Conservation (phyloP, 2,113 vertebrate species). For the Trogon melanurus region DNA sequence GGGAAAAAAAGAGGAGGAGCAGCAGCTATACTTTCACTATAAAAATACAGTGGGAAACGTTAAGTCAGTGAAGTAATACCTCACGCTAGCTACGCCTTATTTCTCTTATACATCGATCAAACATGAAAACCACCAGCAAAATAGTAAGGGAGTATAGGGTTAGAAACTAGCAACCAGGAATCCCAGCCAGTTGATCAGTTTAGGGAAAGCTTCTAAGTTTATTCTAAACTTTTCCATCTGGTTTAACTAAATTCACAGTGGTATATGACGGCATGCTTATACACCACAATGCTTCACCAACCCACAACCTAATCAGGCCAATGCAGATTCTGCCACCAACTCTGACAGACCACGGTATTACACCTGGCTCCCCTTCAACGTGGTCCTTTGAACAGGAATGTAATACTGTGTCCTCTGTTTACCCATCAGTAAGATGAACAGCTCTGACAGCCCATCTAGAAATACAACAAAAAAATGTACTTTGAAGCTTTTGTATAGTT, state of each 20-base stretch:
- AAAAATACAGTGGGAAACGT: background rate
- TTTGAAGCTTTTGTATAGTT: background rate
- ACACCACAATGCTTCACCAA: background rate
- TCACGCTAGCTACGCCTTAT: background rate
- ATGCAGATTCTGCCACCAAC: background rate
- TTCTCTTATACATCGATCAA: background rate
- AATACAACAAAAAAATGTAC: background rate
- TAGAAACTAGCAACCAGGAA: background rate
- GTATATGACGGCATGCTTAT: background rate
- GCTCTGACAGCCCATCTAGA: background rate
- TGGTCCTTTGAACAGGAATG: background rate
- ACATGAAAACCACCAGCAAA: background rate
- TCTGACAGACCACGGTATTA: background rate
- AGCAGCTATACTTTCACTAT: background rate
- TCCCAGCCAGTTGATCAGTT: background rate
- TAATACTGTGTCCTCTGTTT: background rate
- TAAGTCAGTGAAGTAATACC: background rate
- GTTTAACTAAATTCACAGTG: background rate
- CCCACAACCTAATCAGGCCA: background rate
- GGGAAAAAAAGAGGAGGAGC: background rate
- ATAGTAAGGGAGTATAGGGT: background rate
- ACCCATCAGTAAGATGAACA: background rate
- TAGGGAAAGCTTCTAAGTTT: background rate
- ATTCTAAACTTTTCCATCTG: accelerated
- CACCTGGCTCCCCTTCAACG: background rate